A percentile compares a stretch with the other conserved stretches of the same genome.
Conservation (phyloP, 2,888 invertebrate genomes). For the Sinotaia quadrata region DNA sequence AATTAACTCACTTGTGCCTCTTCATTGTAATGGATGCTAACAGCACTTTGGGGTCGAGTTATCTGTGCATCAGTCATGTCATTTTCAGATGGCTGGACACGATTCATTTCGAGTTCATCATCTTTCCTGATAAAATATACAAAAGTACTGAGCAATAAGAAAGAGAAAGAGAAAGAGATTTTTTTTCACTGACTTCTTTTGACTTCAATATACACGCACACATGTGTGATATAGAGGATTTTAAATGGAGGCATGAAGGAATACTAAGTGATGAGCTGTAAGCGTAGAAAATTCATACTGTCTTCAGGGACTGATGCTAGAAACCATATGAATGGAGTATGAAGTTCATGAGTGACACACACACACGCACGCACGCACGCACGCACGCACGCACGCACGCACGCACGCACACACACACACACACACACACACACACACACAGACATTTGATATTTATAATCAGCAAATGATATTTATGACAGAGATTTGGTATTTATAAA, state of each 20-base stretch:
- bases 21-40: slow-evolving; percentile 1
- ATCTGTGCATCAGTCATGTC: neutral
- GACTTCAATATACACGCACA: no score
- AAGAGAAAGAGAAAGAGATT: neutral
- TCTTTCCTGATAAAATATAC: neutral
- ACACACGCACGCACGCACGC: no score
- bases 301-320: no score
- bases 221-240: no score
- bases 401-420: neutral
- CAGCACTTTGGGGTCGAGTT: neutral
- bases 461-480: no score
- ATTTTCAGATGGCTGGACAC: neutral
- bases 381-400: neutral
- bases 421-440: neutral
- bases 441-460: neutral
- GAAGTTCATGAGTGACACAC: no score
- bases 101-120: neutral
- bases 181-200: no score
- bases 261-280: no score
- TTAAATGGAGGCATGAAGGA: no score
- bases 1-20: neutral
- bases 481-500: no score
- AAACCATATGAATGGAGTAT: no score
- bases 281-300: no score
- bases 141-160: neutral